These are phyloP conservation scores for western clawed frog (Xenopus tropicalis) DNA, from an alignment of 2,113 vertebrate species.

Conservation along the genomic window UCB_Xtro_10.0 CM004446.2:90511001-90511500, in stretches of 20 bases:
- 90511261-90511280: constrained; percentile 62
- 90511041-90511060: neutral
- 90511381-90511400: constrained; percentile 80
- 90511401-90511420: constrained; percentile 62
- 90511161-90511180: neutral
- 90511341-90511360: constrained; percentile 72
- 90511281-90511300: constrained; percentile 73
- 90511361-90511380: constrained; percentile 67
- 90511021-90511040: neutral
- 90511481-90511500: constrained; percentile 46
- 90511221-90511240: constrained; percentile 55
- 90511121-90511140: no score
- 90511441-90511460: constrained; percentile 58
- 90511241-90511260: constrained; percentile 57
- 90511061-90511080: neutral
- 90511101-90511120: no score
- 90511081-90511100: neutral
- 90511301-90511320: constrained; percentile 65
- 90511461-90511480: constrained; percentile 59
- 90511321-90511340: constrained; percentile 71
- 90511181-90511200: neutral
- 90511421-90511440: constrained; percentile 3
- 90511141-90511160: neutral
- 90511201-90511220: constrained; percentile 10
- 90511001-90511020: neutral